Evolutionary conservation across 2,797 vertebrate species (phyloP).

Genomic region (Aulostomus chinensis): DNA sequence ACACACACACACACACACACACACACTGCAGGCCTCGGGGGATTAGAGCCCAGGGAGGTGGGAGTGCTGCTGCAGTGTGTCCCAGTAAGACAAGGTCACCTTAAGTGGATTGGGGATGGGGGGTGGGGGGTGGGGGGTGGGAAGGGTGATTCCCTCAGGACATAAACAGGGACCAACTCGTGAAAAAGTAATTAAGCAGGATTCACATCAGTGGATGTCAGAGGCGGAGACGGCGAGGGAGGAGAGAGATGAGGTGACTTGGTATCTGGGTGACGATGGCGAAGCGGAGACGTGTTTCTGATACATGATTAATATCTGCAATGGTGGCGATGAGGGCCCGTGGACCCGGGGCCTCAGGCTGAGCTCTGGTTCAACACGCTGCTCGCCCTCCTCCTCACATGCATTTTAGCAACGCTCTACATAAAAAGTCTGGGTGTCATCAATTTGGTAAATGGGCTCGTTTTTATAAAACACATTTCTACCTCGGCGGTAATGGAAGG

Average conservation of each 20-base stretch:
- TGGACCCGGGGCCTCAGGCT: too few species aligned
- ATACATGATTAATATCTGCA: too few species aligned
- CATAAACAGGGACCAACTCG: constrained; percentile 59
- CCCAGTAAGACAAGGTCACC: constrained; percentile 73
- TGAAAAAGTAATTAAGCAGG: constrained; percentile 76
- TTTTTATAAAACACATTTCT: too few species aligned
- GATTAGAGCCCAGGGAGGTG: constrained; percentile 34
- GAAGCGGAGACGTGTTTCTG: too few species aligned
- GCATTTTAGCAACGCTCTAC: too few species aligned
- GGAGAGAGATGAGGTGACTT: constrained; percentile 24
- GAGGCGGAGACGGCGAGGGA: constrained; percentile 34
- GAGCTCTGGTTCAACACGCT: too few species aligned
- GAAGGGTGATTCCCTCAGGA: constrained; percentile 51
- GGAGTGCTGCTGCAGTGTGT: constrained; percentile 43
- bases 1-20: constrained; percentile 6
- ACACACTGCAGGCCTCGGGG: constrained; percentile 37
- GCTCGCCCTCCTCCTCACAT: too few species aligned
- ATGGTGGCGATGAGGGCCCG: too few species aligned
- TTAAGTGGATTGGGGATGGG: constrained; percentile 46
- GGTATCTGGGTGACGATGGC: too few species aligned
- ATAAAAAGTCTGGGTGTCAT: too few species aligned
- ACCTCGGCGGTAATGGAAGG: too few species aligned
- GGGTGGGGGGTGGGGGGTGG: not conserved
- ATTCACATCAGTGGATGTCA: constrained; percentile 66
- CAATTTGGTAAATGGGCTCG: too few species aligned